Evolutionary conservation across 35 echinoderm and acorn worm species (phyloP).

Genomic region (Holothuria glaberrima): DNA sequence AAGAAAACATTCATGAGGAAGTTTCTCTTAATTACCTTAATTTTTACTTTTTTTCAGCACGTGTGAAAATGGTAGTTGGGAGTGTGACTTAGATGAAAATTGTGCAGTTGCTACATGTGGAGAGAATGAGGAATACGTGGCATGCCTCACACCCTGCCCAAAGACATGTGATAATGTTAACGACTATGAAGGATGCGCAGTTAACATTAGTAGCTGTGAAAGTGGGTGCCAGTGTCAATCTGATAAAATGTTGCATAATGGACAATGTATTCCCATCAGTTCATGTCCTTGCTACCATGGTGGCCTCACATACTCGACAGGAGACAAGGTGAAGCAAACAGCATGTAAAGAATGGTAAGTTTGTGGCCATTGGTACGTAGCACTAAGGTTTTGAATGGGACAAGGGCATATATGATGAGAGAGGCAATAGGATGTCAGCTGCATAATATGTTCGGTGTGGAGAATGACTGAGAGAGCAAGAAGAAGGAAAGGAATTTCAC

Average conservation of each 20-base stretch:
- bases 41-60: conserved; percentile 28
- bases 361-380: background rate
- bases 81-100: conserved; percentile 53
- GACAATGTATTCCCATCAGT: conserved; percentile 39
- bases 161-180: conserved; percentile 73
- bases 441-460: too few species aligned
- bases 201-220: conserved; percentile 29
- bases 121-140: conserved; percentile 60
- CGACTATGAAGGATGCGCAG: conserved; percentile 58
- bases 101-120: conserved; percentile 60
- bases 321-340: conserved; percentile 29
- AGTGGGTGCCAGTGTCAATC: conserved; percentile 66
- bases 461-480: too few species aligned
- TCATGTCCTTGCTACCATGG: conserved; percentile 78
- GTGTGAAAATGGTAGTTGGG: conserved; percentile 61
- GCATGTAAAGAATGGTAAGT: conserved; percentile 18
- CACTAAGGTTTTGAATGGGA: too few species aligned
- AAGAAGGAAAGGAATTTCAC: too few species aligned
- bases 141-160: conserved; percentile 56
- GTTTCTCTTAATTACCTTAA: background rate
- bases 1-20: too few species aligned
- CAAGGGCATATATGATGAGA: too few species aligned
- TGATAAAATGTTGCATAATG: conserved; percentile 35
- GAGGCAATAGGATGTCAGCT: too few species aligned
- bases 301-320: conserved; percentile 53